These are phyloP conservation scores for Phyllotreta cruciferae DNA, from an alignment of 2,888 invertebrate species.

Conservation along the genomic window DNA sequence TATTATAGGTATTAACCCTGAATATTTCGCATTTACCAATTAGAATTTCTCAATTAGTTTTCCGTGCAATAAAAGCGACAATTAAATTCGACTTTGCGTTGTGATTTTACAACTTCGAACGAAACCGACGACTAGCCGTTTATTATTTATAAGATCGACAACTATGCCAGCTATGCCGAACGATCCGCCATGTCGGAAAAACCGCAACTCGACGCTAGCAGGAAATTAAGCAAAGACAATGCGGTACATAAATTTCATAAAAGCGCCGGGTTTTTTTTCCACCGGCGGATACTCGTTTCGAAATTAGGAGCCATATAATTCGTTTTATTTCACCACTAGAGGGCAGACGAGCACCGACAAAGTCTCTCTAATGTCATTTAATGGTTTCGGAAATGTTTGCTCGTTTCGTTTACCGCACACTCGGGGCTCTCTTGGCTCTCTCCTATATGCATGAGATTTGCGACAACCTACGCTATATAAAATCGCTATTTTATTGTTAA, in stretches of 20 bases:
- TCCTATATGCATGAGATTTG: no score
- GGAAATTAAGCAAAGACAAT: constrained; percentile 35
- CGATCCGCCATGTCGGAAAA: background rate
- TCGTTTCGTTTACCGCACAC: no score
- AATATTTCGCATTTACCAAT: no score
- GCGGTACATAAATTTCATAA: constrained; percentile 31
- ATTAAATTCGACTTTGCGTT: no score
- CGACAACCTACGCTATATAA: no score
- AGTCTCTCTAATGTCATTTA: constrained; percentile 58
- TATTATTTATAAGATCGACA: background rate
- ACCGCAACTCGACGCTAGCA: constrained; percentile 20
- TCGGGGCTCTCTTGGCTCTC: no score
- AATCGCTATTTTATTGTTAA: no score
- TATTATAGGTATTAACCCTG: no score
- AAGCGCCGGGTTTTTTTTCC: constrained; percentile 22
- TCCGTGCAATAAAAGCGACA: no score
- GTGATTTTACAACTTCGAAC: no score
- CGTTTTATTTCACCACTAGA: constrained; percentile 47
- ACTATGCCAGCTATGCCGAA: constrained; percentile 6
- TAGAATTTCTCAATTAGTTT: no score
- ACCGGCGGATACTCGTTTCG: constrained; percentile 25
- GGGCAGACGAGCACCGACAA: constrained; percentile 52
- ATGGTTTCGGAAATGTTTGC: constrained; percentile 41
- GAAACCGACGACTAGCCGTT: no score
- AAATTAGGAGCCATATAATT: constrained; percentile 38